Base-by-base conservation (phyloP, 1,140 invertebrate genomes). In the Dryas iulia region DNA sequence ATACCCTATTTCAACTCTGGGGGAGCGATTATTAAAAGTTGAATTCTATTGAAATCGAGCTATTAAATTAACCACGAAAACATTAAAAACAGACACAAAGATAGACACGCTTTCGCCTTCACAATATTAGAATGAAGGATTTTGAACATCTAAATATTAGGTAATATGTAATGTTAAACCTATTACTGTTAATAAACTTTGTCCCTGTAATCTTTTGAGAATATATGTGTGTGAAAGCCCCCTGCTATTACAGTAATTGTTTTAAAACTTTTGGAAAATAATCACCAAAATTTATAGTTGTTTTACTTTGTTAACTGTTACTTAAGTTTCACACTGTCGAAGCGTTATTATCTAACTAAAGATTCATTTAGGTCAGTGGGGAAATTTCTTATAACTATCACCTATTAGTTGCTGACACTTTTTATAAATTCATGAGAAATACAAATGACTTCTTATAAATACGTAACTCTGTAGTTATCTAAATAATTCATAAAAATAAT, bases 241-340 rank as follows among this genome's bases (percentile, higher is more conserved):
- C n/a, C 53, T 56, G 23, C 53, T 56, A 56, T 56, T 56, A 26
- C 2, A 25, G 12, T 30, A 68, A 61, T 31, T 56, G 52, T 57
- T 54, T n/a, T 14, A 57, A 61, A 68, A 28, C 54, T 68, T 61
- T 33, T 25, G 21, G 30, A 25, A 68, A 68, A 68, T 68, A 61
- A 68, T 59, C 61, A 31, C 26, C 60, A 53, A 28, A 59, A 66
- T 31, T 60, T 66, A 59, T 8, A n/a, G 26, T 60, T 59, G 33
- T 59, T 61, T 25, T 23, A 28, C 30, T 35, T 35, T 57, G 57
- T n/a, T n/a, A n/a, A n/a, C n/a, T n/a, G n/a, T 66, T 71, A 66
- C 58, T 30, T 39, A 60, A 59, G 58, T 71, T 71, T 71, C 69
- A 66, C 69, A 67, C 64, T 66, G n/a, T 56, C 1, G 12, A 59